phyloP scores from a whole-genome alignment of 2,797 vertebrate genomes.

The Lacerta bilineata region DNA sequence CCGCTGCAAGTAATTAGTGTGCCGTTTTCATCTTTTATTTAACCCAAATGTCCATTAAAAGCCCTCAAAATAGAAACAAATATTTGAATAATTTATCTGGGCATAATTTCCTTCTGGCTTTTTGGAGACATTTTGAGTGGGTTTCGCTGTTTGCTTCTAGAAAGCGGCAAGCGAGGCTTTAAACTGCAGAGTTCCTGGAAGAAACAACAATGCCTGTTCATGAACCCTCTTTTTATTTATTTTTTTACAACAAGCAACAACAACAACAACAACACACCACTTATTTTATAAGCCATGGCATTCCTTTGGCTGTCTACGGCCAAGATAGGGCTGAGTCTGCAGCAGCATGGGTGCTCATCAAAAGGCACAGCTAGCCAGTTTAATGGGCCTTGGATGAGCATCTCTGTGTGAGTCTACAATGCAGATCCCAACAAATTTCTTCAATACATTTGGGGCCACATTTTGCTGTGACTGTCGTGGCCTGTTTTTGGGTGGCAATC shows the following conservation, averaged over 20 bases:
- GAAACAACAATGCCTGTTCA: neutral
- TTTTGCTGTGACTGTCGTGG: neutral
- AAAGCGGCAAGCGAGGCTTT: rapidly evolving
- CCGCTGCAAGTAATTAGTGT: neutral
- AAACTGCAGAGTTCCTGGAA: constrained; percentile 22
- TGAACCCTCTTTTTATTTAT: no score
- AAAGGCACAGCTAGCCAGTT: neutral
- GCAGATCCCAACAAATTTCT: no score
- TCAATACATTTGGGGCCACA: no score
- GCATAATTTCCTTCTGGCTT: constrained; percentile 50
- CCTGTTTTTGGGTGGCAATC: neutral
- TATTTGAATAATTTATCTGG: constrained; percentile 73
- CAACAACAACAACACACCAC: neutral
- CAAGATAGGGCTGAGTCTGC: neutral
- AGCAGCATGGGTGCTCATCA: neutral
- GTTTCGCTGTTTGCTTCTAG: neutral
- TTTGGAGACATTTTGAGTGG: neutral
- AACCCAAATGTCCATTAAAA: constrained; percentile 48
- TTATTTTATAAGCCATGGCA: neutral
- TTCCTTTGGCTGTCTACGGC: neutral
- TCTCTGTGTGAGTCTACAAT: no score
- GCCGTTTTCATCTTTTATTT: constrained; percentile 67
- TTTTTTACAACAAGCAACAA: neutral
- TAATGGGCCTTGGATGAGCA: no score
- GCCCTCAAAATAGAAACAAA: constrained; percentile 72